Percentiles rank a stretch among this genome's conserved stretches.
Evolutionary conservation across 2,888 invertebrate species (phyloP).

Genomic region (Pollenia amentaria): DNA sequence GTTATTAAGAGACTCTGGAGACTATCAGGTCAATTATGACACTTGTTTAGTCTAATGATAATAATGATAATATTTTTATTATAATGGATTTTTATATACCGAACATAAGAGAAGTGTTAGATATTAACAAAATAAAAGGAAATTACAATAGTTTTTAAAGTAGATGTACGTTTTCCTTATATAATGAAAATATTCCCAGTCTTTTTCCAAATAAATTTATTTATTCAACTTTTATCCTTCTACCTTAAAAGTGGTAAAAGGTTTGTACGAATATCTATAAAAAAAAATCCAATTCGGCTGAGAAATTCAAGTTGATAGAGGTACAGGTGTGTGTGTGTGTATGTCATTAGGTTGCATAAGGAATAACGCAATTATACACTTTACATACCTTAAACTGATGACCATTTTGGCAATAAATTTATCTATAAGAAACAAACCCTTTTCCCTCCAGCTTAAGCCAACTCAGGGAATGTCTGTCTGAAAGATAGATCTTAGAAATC

Average conservation of each 20-base stretch:
- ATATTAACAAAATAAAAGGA: too few species aligned
- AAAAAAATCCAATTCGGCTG: conserved; percentile 25
- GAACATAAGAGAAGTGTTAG: neutral
- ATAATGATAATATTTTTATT: conserved; percentile 46
- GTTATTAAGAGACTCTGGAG: neutral
- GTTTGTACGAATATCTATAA: neutral
- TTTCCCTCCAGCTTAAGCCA: neutral
- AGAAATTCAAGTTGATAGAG: neutral
- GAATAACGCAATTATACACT: conserved; percentile 44
- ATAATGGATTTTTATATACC: neutral
- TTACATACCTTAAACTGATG: conserved; percentile 43
- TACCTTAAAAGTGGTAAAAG: neutral
- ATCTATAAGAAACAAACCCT: neutral
- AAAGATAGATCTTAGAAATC: neutral
- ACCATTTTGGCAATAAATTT: conserved; percentile 42
- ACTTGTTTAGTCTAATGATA: conserved; percentile 59
- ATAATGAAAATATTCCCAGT: neutral
- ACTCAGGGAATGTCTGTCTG: neutral
- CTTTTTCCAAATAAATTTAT: neutral
- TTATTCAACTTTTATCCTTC: too few species aligned
- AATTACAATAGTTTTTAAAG: too few species aligned
- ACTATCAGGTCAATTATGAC: conserved; percentile 68
- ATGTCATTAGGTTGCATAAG: conserved; percentile 25
- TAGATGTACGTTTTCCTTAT: too few species aligned
- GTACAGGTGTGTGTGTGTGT: conserved; percentile 58